These are phyloP conservation scores for Ceratina calcarata DNA, from an alignment of 1,140 invertebrate species.

Conservation along the genomic window DNA sequence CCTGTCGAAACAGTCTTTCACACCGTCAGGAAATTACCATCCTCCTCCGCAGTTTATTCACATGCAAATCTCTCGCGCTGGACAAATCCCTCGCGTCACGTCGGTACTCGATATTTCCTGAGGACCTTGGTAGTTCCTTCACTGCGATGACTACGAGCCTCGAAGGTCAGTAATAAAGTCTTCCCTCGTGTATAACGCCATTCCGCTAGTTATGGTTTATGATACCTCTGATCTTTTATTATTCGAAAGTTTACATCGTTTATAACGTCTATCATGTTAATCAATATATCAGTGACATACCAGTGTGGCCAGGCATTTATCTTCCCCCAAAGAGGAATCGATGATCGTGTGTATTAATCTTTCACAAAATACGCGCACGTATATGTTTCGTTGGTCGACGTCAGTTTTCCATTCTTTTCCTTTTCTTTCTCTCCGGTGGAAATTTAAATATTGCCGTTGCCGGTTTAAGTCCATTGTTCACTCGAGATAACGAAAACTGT, in stretches of 20 bases:
- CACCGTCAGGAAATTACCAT: conserved; percentile 19
- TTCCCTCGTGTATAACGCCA: not conserved
- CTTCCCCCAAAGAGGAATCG: not conserved
- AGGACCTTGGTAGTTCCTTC: conserved; percentile 37
- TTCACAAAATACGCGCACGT: not conserved
- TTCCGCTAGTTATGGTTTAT: conserved; percentile 22
- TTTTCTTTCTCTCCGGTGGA: not conserved
- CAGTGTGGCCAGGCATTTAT: not conserved
- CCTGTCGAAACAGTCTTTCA: conserved; percentile 2
- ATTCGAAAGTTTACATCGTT: conserved; percentile 2
- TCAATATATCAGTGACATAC: not conserved
- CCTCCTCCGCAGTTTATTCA: conserved; percentile 44
- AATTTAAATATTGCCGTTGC: not conserved
- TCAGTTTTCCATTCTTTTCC: not conserved
- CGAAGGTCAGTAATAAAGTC: conserved; percentile 39
- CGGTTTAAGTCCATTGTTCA: not conserved
- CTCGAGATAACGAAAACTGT: conserved; percentile 18
- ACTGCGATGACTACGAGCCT: conserved; percentile 8
- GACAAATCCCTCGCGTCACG: conserved; percentile 32
- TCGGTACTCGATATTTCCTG: conserved; percentile 32
- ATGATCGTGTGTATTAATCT: conserved; percentile 25
- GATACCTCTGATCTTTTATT: not conserved
- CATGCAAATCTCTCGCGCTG: conserved; percentile 45
- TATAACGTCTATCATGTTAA: conserved; percentile 25
- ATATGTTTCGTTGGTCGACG: not conserved